Evolutionary conservation across 2,797 vertebrate genomes (phyloP), one percentile per base, ranked within the genome.

Genomic region (Micromesistius poutassou): DNA sequence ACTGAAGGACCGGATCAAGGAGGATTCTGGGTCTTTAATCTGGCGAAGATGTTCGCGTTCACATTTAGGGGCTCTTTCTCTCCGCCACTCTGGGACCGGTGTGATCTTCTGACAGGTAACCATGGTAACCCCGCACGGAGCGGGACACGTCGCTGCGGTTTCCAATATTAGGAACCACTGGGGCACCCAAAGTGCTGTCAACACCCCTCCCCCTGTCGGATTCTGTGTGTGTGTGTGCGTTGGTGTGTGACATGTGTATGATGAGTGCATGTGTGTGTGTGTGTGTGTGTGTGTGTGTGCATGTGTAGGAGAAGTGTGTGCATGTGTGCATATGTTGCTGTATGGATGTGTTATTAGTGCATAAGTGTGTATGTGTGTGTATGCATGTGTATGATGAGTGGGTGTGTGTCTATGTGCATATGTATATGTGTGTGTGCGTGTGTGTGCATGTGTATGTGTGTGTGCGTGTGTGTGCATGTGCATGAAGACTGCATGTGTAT

Each of bases 121-220:
- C 91, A 93, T 93, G 83, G 91, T 91, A 92, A 93, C 92, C 73
- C 82, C 75, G 83, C 80, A 87, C 80, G 88, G 90, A 89, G 88
- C 81, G 83, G 89, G 85, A 87, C 85, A 85, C 74, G 55, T 79
- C 81, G 74, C 75, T 38, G 76, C 38, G 78, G 81, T 84, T 82
- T 81, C 89, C 89, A 87, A 89, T 89, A 91, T 83, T 85, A 90
- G 79, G 46, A 75, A 88, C 87, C 89, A 89, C 90, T 87, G 84
- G 87, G 88, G 85, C 83, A 77, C 36, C 68, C n/a, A 38, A 19
- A 74, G 71, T 77, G 81, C 84, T 83, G 82, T 83, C 84, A 82
- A 16, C 40, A 42, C 40, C 10, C 79, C 50, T 75, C 66, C 80
- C 75, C 78, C 55, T 16, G 28, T 66, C 28, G 14, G 7, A 1